These are phyloP conservation scores for Neodiprion fabricii DNA, from an alignment of 1,140 invertebrate genomes.

Conservation along the genomic window DNA sequence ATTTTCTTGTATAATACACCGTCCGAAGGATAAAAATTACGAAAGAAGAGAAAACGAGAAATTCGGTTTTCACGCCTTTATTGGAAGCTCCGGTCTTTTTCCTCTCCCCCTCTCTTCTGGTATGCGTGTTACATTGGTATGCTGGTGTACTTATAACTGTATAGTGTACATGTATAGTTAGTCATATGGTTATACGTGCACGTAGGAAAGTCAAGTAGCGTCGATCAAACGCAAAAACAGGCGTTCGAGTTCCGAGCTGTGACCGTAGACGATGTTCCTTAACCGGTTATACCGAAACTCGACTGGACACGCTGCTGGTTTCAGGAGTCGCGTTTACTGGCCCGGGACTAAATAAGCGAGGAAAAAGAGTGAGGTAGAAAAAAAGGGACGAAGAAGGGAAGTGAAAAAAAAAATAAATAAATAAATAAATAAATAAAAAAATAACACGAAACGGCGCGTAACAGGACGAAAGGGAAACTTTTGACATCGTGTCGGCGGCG, in stretches of 20 bases:
- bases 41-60: too few relatives aligned
- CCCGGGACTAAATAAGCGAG: background rate
- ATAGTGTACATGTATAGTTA: too few relatives aligned
- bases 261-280: conserved; percentile 2
- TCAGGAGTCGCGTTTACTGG: background rate
- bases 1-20: too few relatives aligned
- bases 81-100: too few relatives aligned
- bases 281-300: conserved; percentile 2
- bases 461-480: background rate
- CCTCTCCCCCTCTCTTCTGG: too few relatives aligned
- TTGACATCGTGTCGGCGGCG: background rate
- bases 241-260: background rate
- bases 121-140: too few relatives aligned
- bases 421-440: background rate
- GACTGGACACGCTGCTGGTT: background rate
- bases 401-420: background rate
- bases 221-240: background rate
- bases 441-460: background rate
- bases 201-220: background rate
- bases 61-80: too few relatives aligned
- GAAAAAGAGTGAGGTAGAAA: background rate
- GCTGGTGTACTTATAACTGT: too few relatives aligned
- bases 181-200: too few relatives aligned
- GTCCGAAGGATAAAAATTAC: too few relatives aligned
- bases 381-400: too few relatives aligned